These are phyloP conservation scores for Corythornis cristatus DNA, from an alignment of 2,113 vertebrate species.

Conservation along the genomic window DNA sequence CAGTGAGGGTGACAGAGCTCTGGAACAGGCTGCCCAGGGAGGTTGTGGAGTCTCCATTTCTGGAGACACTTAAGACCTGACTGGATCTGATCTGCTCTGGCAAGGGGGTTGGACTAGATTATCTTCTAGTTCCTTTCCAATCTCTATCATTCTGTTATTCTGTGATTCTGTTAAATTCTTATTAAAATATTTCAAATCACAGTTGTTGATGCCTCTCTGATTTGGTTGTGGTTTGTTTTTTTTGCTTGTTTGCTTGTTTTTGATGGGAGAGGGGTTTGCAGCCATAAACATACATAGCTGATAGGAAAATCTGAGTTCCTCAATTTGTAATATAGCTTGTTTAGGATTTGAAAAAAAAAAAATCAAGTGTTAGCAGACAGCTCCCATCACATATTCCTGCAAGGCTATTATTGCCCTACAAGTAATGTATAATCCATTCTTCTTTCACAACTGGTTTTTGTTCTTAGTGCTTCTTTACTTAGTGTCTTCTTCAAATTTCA, in stretches of 20 bases:
- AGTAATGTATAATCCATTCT: neutral
- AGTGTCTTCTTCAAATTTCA: neutral
- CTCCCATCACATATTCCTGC: neutral
- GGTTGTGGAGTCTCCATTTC: too few relatives aligned
- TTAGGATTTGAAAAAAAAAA: neutral
- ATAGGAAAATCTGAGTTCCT: neutral
- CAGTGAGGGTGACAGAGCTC: too few relatives aligned
- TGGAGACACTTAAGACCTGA: too few relatives aligned
- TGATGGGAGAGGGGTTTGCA: neutral
- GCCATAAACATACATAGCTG: neutral
- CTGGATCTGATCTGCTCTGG: too few relatives aligned
- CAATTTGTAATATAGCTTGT: too few relatives aligned
- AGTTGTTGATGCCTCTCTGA: neutral
- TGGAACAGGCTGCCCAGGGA: too few relatives aligned
- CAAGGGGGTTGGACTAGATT: too few relatives aligned
- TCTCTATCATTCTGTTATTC: too few relatives aligned
- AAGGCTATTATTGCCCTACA: neutral
- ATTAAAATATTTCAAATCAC: neutral
- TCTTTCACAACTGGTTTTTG: neutral
- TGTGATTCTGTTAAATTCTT: neutral
- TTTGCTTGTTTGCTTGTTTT: neutral
- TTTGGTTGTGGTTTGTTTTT: neutral
- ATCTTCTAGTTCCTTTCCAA: too few relatives aligned
- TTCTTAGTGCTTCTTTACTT: neutral
- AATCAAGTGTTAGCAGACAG: neutral